These are phyloP conservation scores for Clarias batrachus DNA, from an alignment of 2,113 vertebrate genomes.

Conservation along the genomic window DNA sequence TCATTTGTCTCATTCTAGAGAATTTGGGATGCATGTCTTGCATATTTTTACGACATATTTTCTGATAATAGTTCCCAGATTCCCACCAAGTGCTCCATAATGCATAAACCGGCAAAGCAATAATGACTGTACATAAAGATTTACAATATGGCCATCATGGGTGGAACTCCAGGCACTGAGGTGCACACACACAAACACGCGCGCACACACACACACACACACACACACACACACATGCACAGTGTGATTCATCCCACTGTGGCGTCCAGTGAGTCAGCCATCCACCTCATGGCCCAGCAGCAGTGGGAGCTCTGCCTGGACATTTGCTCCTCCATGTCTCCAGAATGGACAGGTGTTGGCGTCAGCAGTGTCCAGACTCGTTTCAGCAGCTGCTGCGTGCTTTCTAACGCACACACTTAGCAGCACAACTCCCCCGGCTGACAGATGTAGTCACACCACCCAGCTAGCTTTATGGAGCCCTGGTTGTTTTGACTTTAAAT, in stretches of 20 bases:
- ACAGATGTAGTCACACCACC: slow-evolving; percentile 75
- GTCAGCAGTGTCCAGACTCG: slow-evolving; percentile 73
- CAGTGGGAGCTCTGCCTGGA: slow-evolving; percentile 61
- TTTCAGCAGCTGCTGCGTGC: slow-evolving; percentile 71
- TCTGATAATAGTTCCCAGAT: not conserved
- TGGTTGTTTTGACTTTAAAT: slow-evolving; percentile 80
- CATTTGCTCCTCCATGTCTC: slow-evolving; percentile 75
- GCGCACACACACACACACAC: slow-evolving; percentile 9
- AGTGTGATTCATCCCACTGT: slow-evolving; percentile 41
- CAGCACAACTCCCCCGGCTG: slow-evolving; percentile 54
- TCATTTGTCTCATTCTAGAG: not conserved
- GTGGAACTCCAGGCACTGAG: slow-evolving; percentile 26
- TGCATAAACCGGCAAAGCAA: not conserved
- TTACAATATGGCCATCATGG: slow-evolving; percentile 41
- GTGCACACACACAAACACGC: slow-evolving; percentile 1
- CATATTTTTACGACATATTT: not conserved
- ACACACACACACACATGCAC: slow-evolving; percentile 17
- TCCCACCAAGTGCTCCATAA: not conserved
- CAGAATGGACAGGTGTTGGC: slow-evolving; percentile 76
- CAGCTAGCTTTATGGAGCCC: slow-evolving; percentile 72
- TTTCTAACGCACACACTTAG: slow-evolving; percentile 48
- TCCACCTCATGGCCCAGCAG: slow-evolving; percentile 47
- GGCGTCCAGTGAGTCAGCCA: slow-evolving; percentile 42
- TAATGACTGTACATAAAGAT: slow-evolving; percentile 37
- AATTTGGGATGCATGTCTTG: not conserved